These are phyloP conservation scores for Dichetophora obliterata DNA, from an alignment of 2,888 invertebrate species.

Conservation along the genomic window DNA sequence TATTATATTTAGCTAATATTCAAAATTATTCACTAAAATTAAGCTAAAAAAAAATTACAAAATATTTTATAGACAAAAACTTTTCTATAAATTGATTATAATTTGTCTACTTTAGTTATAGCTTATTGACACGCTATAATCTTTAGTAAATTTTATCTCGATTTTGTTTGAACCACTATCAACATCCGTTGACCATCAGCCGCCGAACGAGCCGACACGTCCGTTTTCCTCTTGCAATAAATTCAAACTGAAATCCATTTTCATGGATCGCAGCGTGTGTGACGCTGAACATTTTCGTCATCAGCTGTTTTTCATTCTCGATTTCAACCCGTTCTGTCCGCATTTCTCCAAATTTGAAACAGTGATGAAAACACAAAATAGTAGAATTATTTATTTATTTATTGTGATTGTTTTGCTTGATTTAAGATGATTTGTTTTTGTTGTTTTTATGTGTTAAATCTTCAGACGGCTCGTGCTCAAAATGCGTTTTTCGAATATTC, in stretches of 20 bases:
- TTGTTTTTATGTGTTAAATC: not conserved
- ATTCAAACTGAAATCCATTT: constrained; percentile 55
- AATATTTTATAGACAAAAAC: not conserved
- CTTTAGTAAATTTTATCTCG: no score
- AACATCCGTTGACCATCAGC: not conserved
- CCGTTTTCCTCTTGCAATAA: constrained; percentile 60
- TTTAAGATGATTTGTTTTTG: not conserved
- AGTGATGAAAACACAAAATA: no score
- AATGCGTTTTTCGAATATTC: no score
- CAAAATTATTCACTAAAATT: not conserved
- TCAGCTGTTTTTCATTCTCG: constrained; percentile 28
- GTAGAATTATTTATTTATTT: no score
- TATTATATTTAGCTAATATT: constrained; percentile 32
- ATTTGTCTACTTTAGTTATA: no score
- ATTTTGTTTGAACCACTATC: not conserved
- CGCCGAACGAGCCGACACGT: constrained; percentile 45
- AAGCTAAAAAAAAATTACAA: not conserved
- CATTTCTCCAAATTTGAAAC: not conserved
- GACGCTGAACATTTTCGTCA: constrained; percentile 40
- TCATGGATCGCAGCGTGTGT: constrained; percentile 26
- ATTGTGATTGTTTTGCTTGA: no score
- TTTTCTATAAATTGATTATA: no score
- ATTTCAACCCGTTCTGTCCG: not conserved
- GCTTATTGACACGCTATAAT: no score
- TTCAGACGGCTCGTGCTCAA: no score